Conservation (phyloP, 1,140 invertebrate species). For the Homarus americanus region DNA sequence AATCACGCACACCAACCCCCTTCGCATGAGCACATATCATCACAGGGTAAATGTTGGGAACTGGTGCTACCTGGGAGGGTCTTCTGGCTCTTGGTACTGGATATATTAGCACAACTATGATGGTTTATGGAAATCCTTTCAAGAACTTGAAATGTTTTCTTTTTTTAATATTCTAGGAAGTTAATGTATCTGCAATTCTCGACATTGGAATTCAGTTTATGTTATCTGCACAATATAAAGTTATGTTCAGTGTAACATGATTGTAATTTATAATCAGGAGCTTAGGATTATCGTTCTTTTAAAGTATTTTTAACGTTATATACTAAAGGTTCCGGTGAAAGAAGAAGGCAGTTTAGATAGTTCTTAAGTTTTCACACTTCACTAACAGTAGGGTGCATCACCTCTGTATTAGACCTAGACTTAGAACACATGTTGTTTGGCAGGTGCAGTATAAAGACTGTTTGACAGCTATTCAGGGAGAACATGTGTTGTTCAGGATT, state of each 20-base stretch:
- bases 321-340: neutral
- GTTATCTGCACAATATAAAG: neutral
- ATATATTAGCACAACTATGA: neutral
- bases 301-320: neutral
- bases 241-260: too few relatives aligned
- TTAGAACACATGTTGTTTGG: too few relatives aligned
- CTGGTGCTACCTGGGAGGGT: slow-evolving; percentile 18
- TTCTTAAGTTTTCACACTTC: too few relatives aligned
- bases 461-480: too few relatives aligned
- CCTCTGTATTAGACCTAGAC: too few relatives aligned
- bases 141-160: neutral
- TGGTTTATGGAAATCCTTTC: neutral
- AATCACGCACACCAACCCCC: slow-evolving; percentile 50
- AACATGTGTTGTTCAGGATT: too few relatives aligned
- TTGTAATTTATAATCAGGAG: neutral
- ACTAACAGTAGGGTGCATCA: too few relatives aligned
- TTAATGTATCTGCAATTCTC: neutral
- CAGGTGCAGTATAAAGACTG: too few relatives aligned
- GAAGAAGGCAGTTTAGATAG: neutral
- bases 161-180: neutral
- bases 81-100: slow-evolving; percentile 1
- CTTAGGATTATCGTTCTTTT: neutral
- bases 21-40: slow-evolving; percentile 64
- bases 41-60: slow-evolving; percentile 67
- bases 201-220: neutral